Evolutionary conservation across 2,113 vertebrate species (phyloP), one percentile per base, ranked within the genome.

Genomic region (Heterotis niloticus): DNA sequence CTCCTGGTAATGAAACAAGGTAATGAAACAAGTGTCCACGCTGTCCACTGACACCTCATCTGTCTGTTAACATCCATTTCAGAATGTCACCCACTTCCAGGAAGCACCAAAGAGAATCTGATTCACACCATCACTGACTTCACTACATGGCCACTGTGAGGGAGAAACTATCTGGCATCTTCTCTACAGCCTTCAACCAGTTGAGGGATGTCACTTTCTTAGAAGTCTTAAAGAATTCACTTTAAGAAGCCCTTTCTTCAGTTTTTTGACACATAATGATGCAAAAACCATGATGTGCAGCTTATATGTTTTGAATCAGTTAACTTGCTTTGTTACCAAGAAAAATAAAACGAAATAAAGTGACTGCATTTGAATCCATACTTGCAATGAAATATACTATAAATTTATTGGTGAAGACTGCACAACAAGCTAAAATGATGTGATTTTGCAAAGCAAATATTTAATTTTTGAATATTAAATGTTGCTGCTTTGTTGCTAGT

Each of bases 11-110:
- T 26, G 14, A 29, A 18, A 17, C 57, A 52, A 57, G 56, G 18
- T 20, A 80, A 75, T 72, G 44, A 72, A 62, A 75, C 75, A 75
- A 81, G 78, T 81, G 84, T 26, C 62, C 60, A 20, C 16, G 34
- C 75, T 78, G 62, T 70, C 81, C 78, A 80, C 84, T 75, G 44
- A 20, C 62, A 34, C 17, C 52, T 59, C 67, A 44, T 78, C 70
- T 72, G 26, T 69, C 73, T 66, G 16, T 73, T 56, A 74, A 66
- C 78, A 78, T 54, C 17, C 78, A 76, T 54, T 70, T 16, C 54
- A 60, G 62, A 0, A 24, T 34, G 24, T 77, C 29, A 34, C n/a
- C 56, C 20, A 65, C 59, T 66, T 80, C 64, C 57, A 44, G 52
- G 64, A 34, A 72, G 57, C 65, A 76, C 9, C 51, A 74, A 24